These are phyloP conservation scores for Centropristis striata DNA, from an alignment of 2,113 vertebrate genomes.

Conservation along the genomic window DNA sequence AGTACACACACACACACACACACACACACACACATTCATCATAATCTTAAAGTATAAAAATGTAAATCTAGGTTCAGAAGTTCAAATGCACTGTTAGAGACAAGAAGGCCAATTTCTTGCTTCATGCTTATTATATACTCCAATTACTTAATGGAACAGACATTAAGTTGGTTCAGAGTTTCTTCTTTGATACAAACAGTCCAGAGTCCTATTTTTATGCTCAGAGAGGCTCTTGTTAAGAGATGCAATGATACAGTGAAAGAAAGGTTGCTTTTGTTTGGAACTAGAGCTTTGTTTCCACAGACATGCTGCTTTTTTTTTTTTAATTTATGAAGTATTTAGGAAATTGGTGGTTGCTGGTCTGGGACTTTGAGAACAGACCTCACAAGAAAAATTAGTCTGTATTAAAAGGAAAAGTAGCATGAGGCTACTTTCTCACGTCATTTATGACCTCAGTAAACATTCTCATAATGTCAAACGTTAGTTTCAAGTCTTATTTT, in stretches of 20 bases:
- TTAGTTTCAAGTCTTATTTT: no score
- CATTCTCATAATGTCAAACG: no score
- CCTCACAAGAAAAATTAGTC: background rate
- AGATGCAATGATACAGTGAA: background rate
- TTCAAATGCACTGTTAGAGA: background rate
- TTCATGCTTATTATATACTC: background rate
- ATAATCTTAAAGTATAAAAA: background rate
- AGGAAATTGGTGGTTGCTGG: no score
- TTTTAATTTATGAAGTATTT: background rate
- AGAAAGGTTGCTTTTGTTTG: background rate
- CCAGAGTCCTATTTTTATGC: no score
- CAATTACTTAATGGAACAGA: slow-evolving; percentile 6
- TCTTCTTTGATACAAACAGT: background rate
- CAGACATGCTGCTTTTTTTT: background rate
- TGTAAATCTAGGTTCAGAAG: no score
- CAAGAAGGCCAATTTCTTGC: background rate
- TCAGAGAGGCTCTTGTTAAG: background rate
- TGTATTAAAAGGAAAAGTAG: no score
- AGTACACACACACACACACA: no score
- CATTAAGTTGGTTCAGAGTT: slow-evolving; percentile 11
- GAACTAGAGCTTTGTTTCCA: background rate
- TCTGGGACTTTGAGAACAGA: background rate
- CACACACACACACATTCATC: background rate
- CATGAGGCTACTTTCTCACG: no score
- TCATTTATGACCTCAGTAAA: no score